phyloP scores from a whole-genome alignment of 2,113 vertebrate species.

The Eulemur macaco region DNA sequence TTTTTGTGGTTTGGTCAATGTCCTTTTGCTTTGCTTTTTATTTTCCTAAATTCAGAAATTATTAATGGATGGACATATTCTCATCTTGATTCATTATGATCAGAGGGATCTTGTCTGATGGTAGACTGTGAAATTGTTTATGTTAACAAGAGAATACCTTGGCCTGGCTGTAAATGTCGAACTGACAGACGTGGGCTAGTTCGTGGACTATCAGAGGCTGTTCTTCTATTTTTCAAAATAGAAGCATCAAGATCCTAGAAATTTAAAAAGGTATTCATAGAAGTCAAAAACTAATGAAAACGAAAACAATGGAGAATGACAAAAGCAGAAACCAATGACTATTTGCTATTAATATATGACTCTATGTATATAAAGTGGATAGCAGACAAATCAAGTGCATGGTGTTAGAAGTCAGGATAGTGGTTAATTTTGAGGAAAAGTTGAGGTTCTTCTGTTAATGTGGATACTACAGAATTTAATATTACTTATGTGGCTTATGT shows the following conservation, averaged over 20 bases:
- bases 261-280: neutral
- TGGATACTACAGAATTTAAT: neutral
- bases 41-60: neutral
- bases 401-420: neutral
- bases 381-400: neutral
- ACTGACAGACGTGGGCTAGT: accelerated
- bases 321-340: neutral
- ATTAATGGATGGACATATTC: neutral
- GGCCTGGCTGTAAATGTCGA: neutral
- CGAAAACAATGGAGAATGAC: neutral
- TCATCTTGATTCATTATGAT: neutral
- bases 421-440: neutral
- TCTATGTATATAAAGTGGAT: neutral
- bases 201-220: neutral
- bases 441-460: neutral
- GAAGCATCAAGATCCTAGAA: neutral
- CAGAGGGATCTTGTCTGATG: neutral
- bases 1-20: neutral
- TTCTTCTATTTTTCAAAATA: neutral
- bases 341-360: no score
- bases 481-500: neutral
- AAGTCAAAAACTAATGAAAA: neutral
- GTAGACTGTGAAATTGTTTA: neutral
- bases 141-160: neutral
- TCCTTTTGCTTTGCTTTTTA: neutral